Evolutionary conservation across 2,888 invertebrate genomes (phyloP), one percentile per base, ranked within the genome.

Genomic region (Cephus sareptanus): DNA sequence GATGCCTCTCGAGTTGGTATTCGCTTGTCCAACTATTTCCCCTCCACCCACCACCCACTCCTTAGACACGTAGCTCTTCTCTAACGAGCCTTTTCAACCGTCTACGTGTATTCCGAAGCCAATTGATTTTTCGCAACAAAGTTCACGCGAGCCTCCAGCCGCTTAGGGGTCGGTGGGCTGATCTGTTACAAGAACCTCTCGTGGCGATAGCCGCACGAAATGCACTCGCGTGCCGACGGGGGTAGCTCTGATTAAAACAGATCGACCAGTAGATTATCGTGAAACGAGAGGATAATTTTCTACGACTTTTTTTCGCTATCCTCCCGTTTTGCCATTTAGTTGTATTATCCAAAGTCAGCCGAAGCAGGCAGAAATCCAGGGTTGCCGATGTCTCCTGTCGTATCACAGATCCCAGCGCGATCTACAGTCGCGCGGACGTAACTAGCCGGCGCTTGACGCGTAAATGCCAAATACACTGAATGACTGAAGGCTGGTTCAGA

Each of bases 281-380:
- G 9, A 15, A 56, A 56, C 9, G 2, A 9, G 23, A 6, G 56
- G 56, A 0, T 23, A 6, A 23, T 15, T 23, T 56, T 23, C 56
- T 23, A 2, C 2, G 40, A 9, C 2, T 6, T 23, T 40, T 40
- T 6, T 56, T 9, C 2, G 1, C 23, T 56, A 9, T 56, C 56
- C 56, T 9, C 23, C 9, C 23, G 0, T 56, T 56, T 23, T 56
- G 23, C 9, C 9, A 23, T 23, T 56, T 2, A 9, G 23, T 40
- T 23, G 1, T 13, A 15, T 79, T 77, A 79, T n/a, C 76, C 71
- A 77, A 78, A 78, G 79, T 80, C 75, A 75, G 40, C 13, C 15
- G 69, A 79, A 80, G 79, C 79, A 78, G 76, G 74, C 73, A 76
- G 35, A 33, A 35, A 34, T 35, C 35, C 35, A n/a, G 30, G 35